Conservation (phyloP, 2,888 invertebrate genomes). For the Smittia sp. region DNA sequence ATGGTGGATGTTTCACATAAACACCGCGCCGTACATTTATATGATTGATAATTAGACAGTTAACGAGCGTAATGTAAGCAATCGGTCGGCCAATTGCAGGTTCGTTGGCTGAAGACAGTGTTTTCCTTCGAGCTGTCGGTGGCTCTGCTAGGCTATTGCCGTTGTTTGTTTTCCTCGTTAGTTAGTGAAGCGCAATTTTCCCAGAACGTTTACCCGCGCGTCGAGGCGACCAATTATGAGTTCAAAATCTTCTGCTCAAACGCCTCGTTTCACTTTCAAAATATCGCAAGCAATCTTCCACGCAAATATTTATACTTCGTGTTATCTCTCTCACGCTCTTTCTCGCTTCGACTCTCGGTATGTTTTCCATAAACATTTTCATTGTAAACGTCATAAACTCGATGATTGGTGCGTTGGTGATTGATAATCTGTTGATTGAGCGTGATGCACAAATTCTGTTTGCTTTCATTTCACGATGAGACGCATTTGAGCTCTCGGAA, state of each 20-base stretch:
- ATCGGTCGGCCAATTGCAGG: too few species aligned
- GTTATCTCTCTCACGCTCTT: too few species aligned
- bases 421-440: conserved; percentile 2
- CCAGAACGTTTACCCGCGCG: too few species aligned
- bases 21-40: not conserved
- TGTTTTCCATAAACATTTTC: too few species aligned
- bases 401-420: not conserved
- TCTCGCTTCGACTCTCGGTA: too few species aligned
- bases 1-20: conserved; percentile 3
- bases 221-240: too few species aligned
- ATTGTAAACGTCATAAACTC: not conserved
- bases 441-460: not conserved
- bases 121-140: too few species aligned
- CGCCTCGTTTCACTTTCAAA: not conserved
- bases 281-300: not conserved
- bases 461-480: not conserved
- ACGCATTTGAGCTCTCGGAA: too few species aligned
- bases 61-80: not conserved
- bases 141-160: not conserved
- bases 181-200: too few species aligned
- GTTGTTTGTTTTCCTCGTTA: too few species aligned
- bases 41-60: conserved; percentile 17
- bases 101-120: too few species aligned
- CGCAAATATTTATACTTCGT: not conserved
- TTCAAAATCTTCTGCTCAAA: too few species aligned